Base-by-base conservation (phyloP, 2,888 invertebrate genomes). In the Empis stercorea region DNA sequence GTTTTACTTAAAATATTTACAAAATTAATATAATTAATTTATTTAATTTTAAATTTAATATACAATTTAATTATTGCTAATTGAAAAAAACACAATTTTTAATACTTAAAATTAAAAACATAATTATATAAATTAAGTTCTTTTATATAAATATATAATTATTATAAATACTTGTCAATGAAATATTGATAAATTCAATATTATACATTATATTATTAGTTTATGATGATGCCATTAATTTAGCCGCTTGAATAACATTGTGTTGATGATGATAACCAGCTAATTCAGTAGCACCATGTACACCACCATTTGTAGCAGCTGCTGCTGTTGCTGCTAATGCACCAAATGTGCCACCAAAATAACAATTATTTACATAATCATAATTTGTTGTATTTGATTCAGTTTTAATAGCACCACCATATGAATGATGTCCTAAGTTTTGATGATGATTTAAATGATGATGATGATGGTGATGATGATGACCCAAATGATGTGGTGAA, bases 211-310 rank as follows among this genome's bases (percentile, higher is more conserved):
- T 5, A 37, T 37, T 16, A 37, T 32, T 23, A 15, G 45, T 51
- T 73, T 82, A 87, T 67, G 87, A 85, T 48, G 86, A 84, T 11
- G 87, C 87, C 79, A 87, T 84, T 52, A 87, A 73, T 65, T 87
- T 87, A 48, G 87, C 85, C 50, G 87, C 84, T 52, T 85, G 84
- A 37, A 86, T 85, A 53, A 87, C 86, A 71, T 86, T 86, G 62
- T 87, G 85, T 64, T 87, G 87, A 69, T 87, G 87, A 62, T 86
- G 83, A 68, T 85, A 85, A 27, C 85, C 82, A 52, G 76, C 76
- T 54, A 80, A 75, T 53, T 84, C 85, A 41, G 76, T 72, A 48
- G 71, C 72, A 36, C 52, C 55, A 54, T 57, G 58, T 44, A 51
- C 57, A 34, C 56, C 62, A 4, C 61, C 59, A 17, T 61, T 52